Conservation (phyloP, 2,113 vertebrate species). For the Myanophis thanlyinensis region DNA sequence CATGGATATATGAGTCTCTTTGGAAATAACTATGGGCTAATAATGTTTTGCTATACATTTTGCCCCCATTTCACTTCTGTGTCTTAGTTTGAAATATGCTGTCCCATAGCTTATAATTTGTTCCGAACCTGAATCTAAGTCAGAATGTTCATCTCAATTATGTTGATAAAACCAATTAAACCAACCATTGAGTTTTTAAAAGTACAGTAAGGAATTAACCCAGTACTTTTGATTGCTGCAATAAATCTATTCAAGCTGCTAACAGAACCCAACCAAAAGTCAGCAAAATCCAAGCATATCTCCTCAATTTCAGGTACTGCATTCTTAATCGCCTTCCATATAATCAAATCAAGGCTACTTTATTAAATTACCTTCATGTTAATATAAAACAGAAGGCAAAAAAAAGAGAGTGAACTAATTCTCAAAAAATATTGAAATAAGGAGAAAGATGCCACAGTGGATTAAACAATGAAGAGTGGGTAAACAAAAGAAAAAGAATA, state of each 20-base stretch:
- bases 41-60: neutral
- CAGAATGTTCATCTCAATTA: neutral
- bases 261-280: neutral
- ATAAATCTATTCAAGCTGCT: neutral
- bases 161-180: neutral
- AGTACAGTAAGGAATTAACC: neutral
- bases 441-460: neutral
- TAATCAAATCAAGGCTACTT: slow-evolving; percentile 41
- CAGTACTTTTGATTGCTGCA: neutral
- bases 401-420: slow-evolving; percentile 35
- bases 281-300: slow-evolving; percentile 11
- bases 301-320: slow-evolving; percentile 3
- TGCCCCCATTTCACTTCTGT: neutral
- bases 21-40: neutral
- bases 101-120: neutral
- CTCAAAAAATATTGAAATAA: slow-evolving; percentile 38
- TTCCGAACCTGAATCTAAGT: too few relatives aligned
- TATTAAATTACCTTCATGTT: slow-evolving; percentile 48
- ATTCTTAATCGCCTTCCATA: slow-evolving; percentile 1
- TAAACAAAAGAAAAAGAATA: slow-evolving; percentile 45
- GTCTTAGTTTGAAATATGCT: neutral
- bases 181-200: neutral
- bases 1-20: neutral
- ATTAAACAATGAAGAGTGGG: slow-evolving; percentile 29
- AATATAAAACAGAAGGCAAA: slow-evolving; percentile 33